Percentiles rank a stretch among this genome's conserved stretches.
These are phyloP conservation scores for Nebria salina DNA, from an alignment of 2,888 invertebrate species.

Conservation along the genomic window DNA sequence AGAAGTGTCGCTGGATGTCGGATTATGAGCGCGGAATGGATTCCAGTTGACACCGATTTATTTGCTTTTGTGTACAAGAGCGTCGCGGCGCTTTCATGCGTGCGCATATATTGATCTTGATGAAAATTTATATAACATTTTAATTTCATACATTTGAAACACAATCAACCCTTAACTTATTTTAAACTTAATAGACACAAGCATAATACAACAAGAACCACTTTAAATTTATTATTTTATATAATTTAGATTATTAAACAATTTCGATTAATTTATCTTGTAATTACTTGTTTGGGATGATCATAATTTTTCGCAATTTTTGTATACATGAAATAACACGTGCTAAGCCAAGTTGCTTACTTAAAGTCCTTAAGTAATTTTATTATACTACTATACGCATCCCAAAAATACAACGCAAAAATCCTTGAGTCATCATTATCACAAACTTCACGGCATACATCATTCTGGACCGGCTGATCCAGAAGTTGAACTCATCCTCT, in stretches of 20 bases:
- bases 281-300: no score
- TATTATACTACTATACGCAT: not conserved
- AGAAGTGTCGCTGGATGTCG: slow-evolving; percentile 7
- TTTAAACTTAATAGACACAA: not conserved
- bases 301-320: not conserved
- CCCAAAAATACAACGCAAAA: not conserved
- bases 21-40: slow-evolving; percentile 39
- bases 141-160: slow-evolving; percentile 6
- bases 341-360: not conserved
- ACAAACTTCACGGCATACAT: no score
- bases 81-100: slow-evolving; percentile 38
- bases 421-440: no score
- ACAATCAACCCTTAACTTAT: not conserved
- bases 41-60: slow-evolving; percentile 20
- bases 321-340: not conserved
- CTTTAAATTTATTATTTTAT: no score
- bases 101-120: slow-evolving; percentile 45
- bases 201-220: no score
- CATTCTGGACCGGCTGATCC: not conserved
- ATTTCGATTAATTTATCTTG: no score
- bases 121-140: slow-evolving; percentile 27
- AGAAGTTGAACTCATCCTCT: not conserved
- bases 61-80: slow-evolving; percentile 23
- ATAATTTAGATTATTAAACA: no score
- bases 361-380: not conserved